Base-by-base conservation (phyloP, 2,888 invertebrate species). In the Caenorhabditis parvicauda region DNA sequence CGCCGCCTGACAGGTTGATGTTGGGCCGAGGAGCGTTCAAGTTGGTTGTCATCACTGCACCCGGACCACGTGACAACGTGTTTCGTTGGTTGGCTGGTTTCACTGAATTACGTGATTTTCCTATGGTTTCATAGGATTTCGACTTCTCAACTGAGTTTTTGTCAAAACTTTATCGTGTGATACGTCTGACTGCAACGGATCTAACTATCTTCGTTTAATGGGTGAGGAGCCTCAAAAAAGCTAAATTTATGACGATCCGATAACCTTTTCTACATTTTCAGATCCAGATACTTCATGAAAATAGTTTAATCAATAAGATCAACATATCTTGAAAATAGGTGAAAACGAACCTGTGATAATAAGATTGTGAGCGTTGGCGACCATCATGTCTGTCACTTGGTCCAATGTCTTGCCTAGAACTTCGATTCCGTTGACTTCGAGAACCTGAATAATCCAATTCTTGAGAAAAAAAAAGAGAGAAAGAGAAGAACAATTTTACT, bases 351-450 rank as follows among this genome's bases (percentile, higher is more conserved):
- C 69, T 0, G 98, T 98, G 75, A 98, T 92, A 77, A 98, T 98
- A 73, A 98, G 87, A 85, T 98, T 98, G 49, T 92, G 92, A 54
- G 94, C 94, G 85, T 98, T 99, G 24, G 98, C 98, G 51, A 99
- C 94, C 98, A 99, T 98, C 98, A 98, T 98, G 83, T 98, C 98
- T 0, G 98, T 98, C 54, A 98, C 72, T 88, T 94, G 93, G 84
- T 99, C 96, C 25, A 99, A 84, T 0, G 93, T 93, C 85, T 98
- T 98, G 28, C 93, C 94, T 52, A 89, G 89, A n/a, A 80, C 96
- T 83, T 98, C 95, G 78, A 99, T 98, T 32, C 98, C 98, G 83
- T 98, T 98, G 41, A 98, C 98, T 84, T 98, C 96, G 9, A 96
- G 86, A n/a, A 98, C 94, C 62, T 62, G 21, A 50, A 39, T 22